phyloP scores from a whole-genome alignment of 1,140 invertebrate genomes.

The Ips typographus region DNA sequence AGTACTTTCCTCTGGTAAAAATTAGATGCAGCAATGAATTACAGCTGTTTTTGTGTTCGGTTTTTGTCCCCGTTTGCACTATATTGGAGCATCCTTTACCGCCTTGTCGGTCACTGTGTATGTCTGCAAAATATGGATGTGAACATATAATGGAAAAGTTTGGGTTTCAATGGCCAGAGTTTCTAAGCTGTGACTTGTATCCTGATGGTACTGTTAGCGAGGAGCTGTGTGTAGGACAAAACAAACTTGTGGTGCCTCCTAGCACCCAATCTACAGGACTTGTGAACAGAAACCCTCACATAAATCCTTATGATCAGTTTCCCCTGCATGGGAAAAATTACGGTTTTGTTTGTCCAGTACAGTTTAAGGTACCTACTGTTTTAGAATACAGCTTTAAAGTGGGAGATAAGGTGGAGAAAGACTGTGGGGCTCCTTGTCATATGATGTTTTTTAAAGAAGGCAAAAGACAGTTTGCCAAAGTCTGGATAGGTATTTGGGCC shows the following conservation, averaged over 20 bases:
- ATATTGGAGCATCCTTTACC: conserved; percentile 88
- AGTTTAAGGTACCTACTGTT: conserved; percentile 78
- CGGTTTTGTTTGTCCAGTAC: conserved; percentile 83
- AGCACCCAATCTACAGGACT: conserved; percentile 44
- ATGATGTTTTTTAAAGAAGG: conserved; percentile 88
- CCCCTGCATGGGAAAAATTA: conserved; percentile 59
- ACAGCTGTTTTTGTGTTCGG: conserved; percentile 93
- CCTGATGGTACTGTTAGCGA: conserved; percentile 68
- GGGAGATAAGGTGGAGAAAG: conserved; percentile 71
- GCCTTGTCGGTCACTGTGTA: conserved; percentile 88
- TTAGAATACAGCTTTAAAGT: conserved; percentile 82
- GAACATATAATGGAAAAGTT: conserved; percentile 91
- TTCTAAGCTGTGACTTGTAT: conserved; percentile 88
- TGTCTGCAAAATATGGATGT: conserved; percentile 85
- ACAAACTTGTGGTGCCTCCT: conserved; percentile 46
- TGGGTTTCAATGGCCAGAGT: conserved; percentile 92
- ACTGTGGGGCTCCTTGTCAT: conserved; percentile 93
- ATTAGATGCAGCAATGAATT: conserved; percentile 92
- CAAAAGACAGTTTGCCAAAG: conserved; percentile 77
- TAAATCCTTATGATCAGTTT: conserved; percentile 48
- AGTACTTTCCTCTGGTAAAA: conserved; percentile 95
- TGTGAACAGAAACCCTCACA: conserved; percentile 44
- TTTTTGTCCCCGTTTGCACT: conserved; percentile 95
- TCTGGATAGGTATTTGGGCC: conserved; percentile 95
- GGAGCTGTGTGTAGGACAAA: conserved; percentile 81